A percentile compares a stretch with the other conserved stretches of the same genome.
These are phyloP conservation scores for Eira barbara DNA, from an alignment of 2,113 vertebrate species.

Conservation along the genomic window DNA sequence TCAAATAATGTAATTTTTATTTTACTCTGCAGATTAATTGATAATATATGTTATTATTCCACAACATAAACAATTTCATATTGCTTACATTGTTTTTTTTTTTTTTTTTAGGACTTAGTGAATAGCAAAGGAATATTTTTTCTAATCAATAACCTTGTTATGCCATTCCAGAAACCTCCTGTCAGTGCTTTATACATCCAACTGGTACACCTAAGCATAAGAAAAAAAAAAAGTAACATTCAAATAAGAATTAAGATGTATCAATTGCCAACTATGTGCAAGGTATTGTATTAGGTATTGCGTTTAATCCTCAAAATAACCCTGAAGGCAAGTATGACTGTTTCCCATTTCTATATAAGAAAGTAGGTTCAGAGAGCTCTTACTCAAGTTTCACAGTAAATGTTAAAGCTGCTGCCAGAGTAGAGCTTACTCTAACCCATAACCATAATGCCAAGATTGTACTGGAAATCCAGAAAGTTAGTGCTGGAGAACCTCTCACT, in stretches of 20 bases:
- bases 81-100: neutral
- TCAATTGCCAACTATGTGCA: neutral
- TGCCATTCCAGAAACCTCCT: neutral
- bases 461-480: neutral
- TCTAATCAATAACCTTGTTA: neutral
- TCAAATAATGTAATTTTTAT: neutral
- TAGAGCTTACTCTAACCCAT: neutral
- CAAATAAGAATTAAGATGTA: slow-evolving; percentile 1
- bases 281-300: neutral
- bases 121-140: slow-evolving; percentile 39
- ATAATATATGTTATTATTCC: neutral
- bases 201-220: neutral
- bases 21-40: neutral
- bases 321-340: neutral
- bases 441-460: neutral
- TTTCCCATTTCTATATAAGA: neutral
- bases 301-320: neutral
- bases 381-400: neutral
- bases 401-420: neutral
- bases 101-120: slow-evolving; percentile 4
- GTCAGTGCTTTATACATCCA: neutral
- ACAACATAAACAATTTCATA: slow-evolving; percentile 25
- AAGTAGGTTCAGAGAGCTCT: neutral
- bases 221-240: neutral
- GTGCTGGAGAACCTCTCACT: neutral